Evolutionary conservation across 1,140 invertebrate genomes (phyloP).

Genomic region (Cydia splendana): DNA sequence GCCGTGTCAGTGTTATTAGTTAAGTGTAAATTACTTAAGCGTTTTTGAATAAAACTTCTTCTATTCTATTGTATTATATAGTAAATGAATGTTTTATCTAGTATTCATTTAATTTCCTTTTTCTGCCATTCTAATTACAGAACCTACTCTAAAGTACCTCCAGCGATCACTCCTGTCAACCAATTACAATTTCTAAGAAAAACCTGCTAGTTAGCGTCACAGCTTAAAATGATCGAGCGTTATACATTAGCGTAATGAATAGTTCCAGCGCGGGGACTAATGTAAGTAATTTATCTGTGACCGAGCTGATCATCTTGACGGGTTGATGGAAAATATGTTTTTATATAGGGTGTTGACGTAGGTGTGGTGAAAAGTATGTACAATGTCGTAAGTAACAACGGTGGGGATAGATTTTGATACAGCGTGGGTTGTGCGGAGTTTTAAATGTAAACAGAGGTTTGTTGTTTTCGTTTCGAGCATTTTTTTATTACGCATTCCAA

Average conservation of each 20-base stretch:
- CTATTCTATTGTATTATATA: too few relatives aligned
- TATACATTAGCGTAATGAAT: constrained; percentile 26
- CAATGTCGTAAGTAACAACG: too few relatives aligned
- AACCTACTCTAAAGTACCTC: background rate
- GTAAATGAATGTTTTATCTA: background rate
- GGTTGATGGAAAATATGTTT: constrained; percentile 10
- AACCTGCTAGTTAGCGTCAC: constrained; percentile 27
- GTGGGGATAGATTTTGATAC: too few relatives aligned
- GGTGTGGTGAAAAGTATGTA: background rate
- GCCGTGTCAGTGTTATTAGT: too few relatives aligned
- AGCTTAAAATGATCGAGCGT: constrained; percentile 14
- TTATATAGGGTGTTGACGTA: constrained; percentile 19
- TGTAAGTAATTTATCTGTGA: constrained; percentile 26
- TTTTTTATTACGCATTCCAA: too few relatives aligned
- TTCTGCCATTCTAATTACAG: background rate
- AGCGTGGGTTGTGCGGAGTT: too few relatives aligned
- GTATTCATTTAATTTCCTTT: background rate
- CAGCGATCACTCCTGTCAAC: constrained; percentile 1
- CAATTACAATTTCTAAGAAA: constrained; percentile 25
- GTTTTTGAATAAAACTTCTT: too few relatives aligned
- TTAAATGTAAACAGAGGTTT: too few relatives aligned
- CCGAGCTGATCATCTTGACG: constrained; percentile 8
- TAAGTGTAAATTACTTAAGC: too few relatives aligned
- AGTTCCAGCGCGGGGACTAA: constrained; percentile 4
- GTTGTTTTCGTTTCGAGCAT: too few relatives aligned